Base-by-base conservation (phyloP, 2,113 vertebrate species). In the Chinchilla lanigera region DNA sequence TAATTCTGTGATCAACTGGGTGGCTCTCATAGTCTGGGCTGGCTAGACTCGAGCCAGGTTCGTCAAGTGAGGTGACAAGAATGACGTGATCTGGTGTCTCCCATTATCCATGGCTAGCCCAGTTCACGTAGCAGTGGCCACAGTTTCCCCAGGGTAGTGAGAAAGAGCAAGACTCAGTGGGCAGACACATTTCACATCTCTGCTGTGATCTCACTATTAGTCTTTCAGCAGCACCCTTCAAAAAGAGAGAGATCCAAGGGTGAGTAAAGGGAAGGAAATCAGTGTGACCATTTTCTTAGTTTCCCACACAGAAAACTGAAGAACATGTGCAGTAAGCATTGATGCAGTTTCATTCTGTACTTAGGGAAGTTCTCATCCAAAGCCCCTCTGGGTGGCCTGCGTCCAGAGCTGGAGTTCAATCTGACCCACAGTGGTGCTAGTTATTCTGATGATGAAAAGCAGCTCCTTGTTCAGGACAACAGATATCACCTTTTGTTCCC, bases 101-200 rank as follows among this genome's bases (percentile, higher is more conserved):
- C 77, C n/a, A 4, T 5, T 17, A 50, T 33, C 6, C 24, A 16
- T 28, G 10, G 17, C 38, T 22, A 5, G 9, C 13, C 4, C 22
- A 16, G 1, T 33, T 58, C 28, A 0, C 0, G 0, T 33, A n/a
- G 26, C 0, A 5, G 38, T 54, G 11, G 10, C 26, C 73, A 61
- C 22, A 60, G 28, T 1, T 12, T 50, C n/a, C 77, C 11, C 77
- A 41, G 8, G 56, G 22, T 14, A 92, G 54, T 54, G 19, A 63
- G 44, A 92, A 61, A 84, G 47, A 78, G 11, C 1, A 16, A 73
- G 58, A 0, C 22, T 41, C 54, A 38, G 17, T 2, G 5, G 50
- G 12, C 1, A 41, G 50, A 54, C 7, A 24, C 5, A 69, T 61
- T 52, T 73, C 63, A 33, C 0, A 67, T 65, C 11, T 60, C 61